A percentile compares a stretch with the other conserved stretches of the same genome.
phyloP scores from a whole-genome alignment of 1,140 invertebrate genomes.

The Solenopsis fugax region DNA sequence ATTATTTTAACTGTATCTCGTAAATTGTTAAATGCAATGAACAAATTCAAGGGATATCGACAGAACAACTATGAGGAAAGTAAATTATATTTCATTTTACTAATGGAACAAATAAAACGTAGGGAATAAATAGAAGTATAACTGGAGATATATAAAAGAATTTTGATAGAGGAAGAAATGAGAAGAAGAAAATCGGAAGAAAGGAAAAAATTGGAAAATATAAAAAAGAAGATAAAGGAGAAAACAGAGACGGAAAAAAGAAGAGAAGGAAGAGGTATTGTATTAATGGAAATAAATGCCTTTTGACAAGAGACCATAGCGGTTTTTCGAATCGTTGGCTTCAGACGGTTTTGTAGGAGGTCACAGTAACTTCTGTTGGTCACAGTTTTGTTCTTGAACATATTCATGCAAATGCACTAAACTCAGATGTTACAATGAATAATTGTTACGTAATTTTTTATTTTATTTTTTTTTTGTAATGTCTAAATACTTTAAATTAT shows the following conservation, averaged over 20 bases:
- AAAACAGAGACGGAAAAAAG: neutral
- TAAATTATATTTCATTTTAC: no score
- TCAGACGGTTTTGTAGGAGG: neutral
- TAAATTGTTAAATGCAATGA: no score
- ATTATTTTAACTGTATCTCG: no score
- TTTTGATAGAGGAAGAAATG: no score
- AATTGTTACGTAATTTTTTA: neutral
- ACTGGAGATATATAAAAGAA: no score
- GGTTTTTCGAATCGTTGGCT: neutral
- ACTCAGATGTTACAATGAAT: neutral
- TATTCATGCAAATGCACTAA: neutral
- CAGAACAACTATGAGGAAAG: no score
- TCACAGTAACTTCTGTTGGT: neutral
- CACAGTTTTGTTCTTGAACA: neutral
- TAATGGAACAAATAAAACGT: no score
- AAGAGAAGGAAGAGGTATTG: neutral
- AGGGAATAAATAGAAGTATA: no score
- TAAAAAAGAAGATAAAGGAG: neutral
- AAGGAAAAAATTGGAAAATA: neutral
- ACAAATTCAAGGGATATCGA: no score
- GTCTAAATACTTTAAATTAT: neutral
- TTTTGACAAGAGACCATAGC: neutral
- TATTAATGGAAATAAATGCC: neutral
- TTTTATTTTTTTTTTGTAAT: no score
- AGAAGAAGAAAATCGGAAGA: no score